Evolutionary conservation across 2,113 vertebrate species (phyloP).

Genomic region (Herpailurus yagouaroundi): DNA sequence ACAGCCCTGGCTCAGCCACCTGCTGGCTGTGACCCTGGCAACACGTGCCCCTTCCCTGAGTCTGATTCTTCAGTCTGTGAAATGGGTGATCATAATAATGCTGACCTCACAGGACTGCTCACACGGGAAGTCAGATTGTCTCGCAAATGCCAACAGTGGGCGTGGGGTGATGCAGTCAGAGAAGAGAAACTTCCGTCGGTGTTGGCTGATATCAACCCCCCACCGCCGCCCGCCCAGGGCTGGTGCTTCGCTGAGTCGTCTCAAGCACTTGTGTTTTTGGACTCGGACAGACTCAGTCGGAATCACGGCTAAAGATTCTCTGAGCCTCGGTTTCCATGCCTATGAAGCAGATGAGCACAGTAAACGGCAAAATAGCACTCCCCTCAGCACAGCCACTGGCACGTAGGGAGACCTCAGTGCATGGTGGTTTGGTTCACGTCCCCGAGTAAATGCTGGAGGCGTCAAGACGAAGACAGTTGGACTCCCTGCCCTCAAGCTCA

Average conservation of each 20-base stretch:
- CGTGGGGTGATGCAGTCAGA: fast-evolving
- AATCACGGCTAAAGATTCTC: background rate
- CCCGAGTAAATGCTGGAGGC: too few relatives aligned
- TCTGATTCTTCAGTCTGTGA: background rate
- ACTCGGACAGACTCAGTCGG: background rate
- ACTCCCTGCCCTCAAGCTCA: background rate
- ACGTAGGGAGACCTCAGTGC: background rate
- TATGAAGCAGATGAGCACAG: background rate
- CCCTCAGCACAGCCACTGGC: fast-evolving
- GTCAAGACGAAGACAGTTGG: background rate
- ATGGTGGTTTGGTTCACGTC: background rate
- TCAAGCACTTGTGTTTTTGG: background rate
- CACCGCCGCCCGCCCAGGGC: background rate
- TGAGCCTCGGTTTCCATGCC: background rate
- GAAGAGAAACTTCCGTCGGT: background rate
- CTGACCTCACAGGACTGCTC: background rate
- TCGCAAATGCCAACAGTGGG: fast-evolving
- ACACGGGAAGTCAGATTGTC: fast-evolving
- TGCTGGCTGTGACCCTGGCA: background rate
- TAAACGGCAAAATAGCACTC: background rate
- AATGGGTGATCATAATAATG: background rate
- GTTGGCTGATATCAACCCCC: background rate
- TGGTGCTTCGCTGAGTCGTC: background rate
- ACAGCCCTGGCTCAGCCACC: background rate
- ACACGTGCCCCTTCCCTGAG: background rate